Base-by-base conservation (phyloP, 1,140 invertebrate genomes). In the Oryzaephilus surinamensis region DNA sequence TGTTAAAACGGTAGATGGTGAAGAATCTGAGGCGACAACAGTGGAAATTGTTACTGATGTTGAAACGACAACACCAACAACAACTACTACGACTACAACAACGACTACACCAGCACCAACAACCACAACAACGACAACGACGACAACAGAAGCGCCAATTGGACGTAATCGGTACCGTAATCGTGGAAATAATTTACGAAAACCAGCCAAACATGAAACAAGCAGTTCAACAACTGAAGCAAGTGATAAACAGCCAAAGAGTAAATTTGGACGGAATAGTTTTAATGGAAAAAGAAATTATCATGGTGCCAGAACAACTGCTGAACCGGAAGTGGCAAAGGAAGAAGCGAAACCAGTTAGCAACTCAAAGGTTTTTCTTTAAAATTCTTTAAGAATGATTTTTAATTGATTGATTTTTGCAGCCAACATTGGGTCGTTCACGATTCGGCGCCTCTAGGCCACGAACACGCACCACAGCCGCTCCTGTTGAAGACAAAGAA, bases 51-150 rank as follows among this genome's bases (percentile, higher is more conserved):
- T 52, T 1, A 53, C 48, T 0, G 62, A 62, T 12, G 55, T 36
- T 32, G 41, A 46, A 13, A 51, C 63, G n/a, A 62, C 61, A 23
- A 71, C 68, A 0, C 76, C 75, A 2, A 78, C 77, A 10, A 66
- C 70, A 3, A 67, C 71, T 2, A 57, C 66, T 1, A 66, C 68
- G 0, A 79, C 74, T 0, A 73, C 75, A 2, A 68, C 67, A 2
- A 67, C 70, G 0, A 69, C 66, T 0, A 68, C 68, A 4, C 67
- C 66, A 1, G 66, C 70, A 14, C 48, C 69, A 1, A 64, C 61
- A 2, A 64, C 65, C 0, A 70, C 71, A 2, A 64, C 66, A 0
- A 62, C 65, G 0, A 62, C 58, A 3, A 63, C 64, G 0, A 71
- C 71, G 3, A 66, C 65, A 0, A 64, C 66, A 1, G 1, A 46